Evolutionary conservation across 2,797 vertebrate genomes (phyloP).

Genomic region (Microchirus variegatus): DNA sequence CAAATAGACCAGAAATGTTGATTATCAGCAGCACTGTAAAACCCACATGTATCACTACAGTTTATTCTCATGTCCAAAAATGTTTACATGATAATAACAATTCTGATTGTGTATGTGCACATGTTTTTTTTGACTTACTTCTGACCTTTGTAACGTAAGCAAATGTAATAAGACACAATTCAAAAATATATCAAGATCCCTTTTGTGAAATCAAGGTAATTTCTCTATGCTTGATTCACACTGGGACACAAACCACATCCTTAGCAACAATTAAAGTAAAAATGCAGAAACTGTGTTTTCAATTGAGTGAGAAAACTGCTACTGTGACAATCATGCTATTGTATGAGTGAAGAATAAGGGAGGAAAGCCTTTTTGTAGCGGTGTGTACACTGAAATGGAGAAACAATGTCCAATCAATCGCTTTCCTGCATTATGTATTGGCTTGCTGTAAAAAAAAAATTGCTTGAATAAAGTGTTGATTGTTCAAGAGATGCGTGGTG

Average conservation of each 20-base stretch:
- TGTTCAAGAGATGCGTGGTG: conserved; percentile 22
- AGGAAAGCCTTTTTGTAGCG: neutral
- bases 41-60: neutral
- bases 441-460: conserved; percentile 19
- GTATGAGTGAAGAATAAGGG: conserved; percentile 16
- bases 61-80: neutral
- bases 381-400: conserved; percentile 8
- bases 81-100: neutral
- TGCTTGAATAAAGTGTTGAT: conserved; percentile 27
- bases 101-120: neutral
- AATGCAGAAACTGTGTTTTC: conserved; percentile 50
- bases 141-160: neutral
- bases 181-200: neutral
- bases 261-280: conserved; percentile 47
- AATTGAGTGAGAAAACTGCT: conserved; percentile 66
- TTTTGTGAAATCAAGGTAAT: too few relatives aligned
- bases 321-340: conserved; percentile 24
- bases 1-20: neutral
- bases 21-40: neutral
- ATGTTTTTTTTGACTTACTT: neutral
- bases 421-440: conserved; percentile 10
- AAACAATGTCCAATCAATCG: conserved; percentile 56
- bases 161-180: neutral
- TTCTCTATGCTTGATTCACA: too few relatives aligned
- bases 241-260: too few relatives aligned